Percentiles rank a stretch among this genome's conserved stretches.
Conservation (phyloP, 2,113 vertebrate species). For the Ameiurus melas region DNA sequence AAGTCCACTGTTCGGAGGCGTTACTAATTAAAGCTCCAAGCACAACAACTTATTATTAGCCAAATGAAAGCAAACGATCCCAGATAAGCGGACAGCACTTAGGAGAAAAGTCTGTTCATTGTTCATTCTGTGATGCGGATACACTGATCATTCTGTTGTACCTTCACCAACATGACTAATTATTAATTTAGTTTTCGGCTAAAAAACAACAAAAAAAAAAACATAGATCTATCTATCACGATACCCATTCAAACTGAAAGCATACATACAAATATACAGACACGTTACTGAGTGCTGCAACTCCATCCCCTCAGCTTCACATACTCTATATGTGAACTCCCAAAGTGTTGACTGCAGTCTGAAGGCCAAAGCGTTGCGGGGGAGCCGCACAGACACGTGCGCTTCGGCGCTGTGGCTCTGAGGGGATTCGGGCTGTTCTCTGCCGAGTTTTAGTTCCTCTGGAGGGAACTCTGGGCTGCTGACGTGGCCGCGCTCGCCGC, state of each 20-base stretch:
- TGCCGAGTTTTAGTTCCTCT: constrained; percentile 64
- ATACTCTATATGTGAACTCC: background rate
- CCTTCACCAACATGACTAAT: background rate
- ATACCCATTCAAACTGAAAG: background rate
- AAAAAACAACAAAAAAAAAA: background rate
- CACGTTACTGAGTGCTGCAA: constrained; percentile 24
- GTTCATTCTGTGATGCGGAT: background rate
- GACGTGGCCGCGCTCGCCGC: constrained; percentile 76
- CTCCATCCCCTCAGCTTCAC: constrained; percentile 37
- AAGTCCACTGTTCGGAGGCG: background rate
- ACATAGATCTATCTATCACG: background rate
- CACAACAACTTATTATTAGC: background rate
- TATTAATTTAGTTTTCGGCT: constrained; percentile 44
- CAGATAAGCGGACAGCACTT: background rate
- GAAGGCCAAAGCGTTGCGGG: background rate
- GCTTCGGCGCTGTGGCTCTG: background rate
- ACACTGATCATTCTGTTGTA: constrained; percentile 9
- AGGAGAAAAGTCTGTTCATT: constrained; percentile 21
- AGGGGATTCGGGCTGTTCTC: background rate
- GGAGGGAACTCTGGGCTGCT: constrained; percentile 79
- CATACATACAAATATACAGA: constrained; percentile 49
- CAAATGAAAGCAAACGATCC: constrained; percentile 3
- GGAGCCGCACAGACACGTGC: background rate
- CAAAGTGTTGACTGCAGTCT: constrained; percentile 22
- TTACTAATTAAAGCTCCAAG: background rate